Evolutionary conservation across 2,888 invertebrate species (phyloP).

Genomic region (Apamea anceps): DNA sequence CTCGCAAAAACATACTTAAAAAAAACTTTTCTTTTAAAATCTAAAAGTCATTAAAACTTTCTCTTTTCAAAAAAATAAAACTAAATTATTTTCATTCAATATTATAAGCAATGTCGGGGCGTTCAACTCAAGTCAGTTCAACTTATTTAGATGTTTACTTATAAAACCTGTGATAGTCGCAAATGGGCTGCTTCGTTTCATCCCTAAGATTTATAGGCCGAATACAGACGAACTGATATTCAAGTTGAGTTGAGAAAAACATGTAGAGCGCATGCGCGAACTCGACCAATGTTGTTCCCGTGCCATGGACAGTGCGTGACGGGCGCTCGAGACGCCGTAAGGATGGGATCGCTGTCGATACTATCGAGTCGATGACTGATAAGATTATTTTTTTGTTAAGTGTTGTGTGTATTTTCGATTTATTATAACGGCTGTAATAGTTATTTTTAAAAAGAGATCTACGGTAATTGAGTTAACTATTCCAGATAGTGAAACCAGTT

Average conservation of each 20-base stretch:
- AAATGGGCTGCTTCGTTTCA: slow-evolving; percentile 70
- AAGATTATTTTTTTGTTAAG: slow-evolving; percentile 22
- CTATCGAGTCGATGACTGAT: slow-evolving; percentile 50
- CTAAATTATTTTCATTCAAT: slow-evolving; percentile 8
- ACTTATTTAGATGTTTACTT: slow-evolving; percentile 72
- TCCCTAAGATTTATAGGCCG: slow-evolving; percentile 78
- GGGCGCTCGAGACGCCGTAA: slow-evolving; percentile 70
- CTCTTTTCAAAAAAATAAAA: background rate
- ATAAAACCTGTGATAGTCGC: slow-evolving; percentile 69
- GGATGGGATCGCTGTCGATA: slow-evolving; percentile 64
- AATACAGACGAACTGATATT: slow-evolving; percentile 75
- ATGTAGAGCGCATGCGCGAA: slow-evolving; percentile 81
- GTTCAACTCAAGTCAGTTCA: slow-evolving; percentile 37
- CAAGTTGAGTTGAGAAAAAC: slow-evolving; percentile 85
- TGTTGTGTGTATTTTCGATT: background rate
- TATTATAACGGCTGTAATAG: background rate
- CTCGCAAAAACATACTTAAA: background rate
- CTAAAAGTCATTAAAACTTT: background rate
- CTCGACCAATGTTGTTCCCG: slow-evolving; percentile 79
- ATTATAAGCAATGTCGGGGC: slow-evolving; percentile 9
- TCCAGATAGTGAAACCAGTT: background rate
- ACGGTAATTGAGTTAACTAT: background rate
- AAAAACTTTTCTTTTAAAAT: background rate
- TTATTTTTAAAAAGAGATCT: background rate
- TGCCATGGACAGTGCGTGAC: slow-evolving; percentile 73